Evolutionary conservation across 2,797 vertebrate genomes (phyloP), one percentile per base, ranked within the genome.

Genomic region (Pogoniulus pusillus): DNA sequence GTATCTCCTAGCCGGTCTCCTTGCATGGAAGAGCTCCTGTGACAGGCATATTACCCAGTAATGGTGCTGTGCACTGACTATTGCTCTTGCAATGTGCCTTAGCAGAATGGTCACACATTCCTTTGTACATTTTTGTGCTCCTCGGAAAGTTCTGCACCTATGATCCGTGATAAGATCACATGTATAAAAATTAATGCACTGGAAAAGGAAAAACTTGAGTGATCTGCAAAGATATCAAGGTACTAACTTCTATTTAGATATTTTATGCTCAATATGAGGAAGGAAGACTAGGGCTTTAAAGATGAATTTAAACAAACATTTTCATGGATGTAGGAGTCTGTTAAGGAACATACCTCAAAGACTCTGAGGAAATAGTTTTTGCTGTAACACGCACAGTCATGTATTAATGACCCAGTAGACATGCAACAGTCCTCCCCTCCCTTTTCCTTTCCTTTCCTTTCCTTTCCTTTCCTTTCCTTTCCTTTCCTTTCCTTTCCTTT

Each of bases 241-340:
- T 45, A 49, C 6, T 84, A 59, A 57, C 37, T 82, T 62, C 37
- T 58, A 20, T 83, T 91, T 89, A 63, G 51, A 18, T 73, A 60
- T 82, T 92, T 91, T 83, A 78, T 89, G 53, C 23, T 35, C 35
- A 41, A 27, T 64, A 43, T 10, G 83, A 69, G 27, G 35, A 62
- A 59, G 70, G 54, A 81, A 82, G 39, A 90, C 88, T 66, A 86
- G 45, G 77, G 85, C 82, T 43, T 54, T 92, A 66, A 92, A 70
- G 88, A 89, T 87, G 49, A 71, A 73, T 86, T 95, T 84, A 79
- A 86, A 75, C 30, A 89, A 96, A 83, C 94, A 86, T 92, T 86
- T 91, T 84, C 83, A 90, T 86, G 53, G 59, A 45, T 82, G 93
- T 96, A 71, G 95, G 94, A 95, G 91, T 94, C 86, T 95, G 95